These are phyloP conservation scores for Bovichtus diacanthus DNA, from an alignment of 2,797 vertebrate species.

Conservation along the genomic window DNA sequence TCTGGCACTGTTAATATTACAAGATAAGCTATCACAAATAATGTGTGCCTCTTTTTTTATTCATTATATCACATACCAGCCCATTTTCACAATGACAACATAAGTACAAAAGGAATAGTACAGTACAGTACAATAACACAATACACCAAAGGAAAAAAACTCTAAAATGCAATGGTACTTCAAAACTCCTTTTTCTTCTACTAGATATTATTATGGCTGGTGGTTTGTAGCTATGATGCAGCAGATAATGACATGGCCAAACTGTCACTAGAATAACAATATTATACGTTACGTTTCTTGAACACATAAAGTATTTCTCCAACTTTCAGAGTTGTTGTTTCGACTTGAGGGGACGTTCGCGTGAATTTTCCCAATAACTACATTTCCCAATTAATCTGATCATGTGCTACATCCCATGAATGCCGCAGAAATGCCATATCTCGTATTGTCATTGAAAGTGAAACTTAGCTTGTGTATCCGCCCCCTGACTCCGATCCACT, in stretches of 20 bases:
- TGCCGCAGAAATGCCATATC: too few relatives aligned
- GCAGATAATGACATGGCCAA: not conserved
- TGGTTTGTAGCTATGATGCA: not conserved
- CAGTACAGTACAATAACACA: not conserved
- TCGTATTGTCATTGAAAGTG: too few relatives aligned
- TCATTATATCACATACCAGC: too few relatives aligned
- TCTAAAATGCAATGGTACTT: not conserved
- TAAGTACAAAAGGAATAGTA: conserved; percentile 8
- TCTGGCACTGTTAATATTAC: conserved; percentile 41
- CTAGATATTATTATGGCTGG: not conserved
- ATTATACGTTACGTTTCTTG: not conserved
- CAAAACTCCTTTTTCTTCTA: conserved; percentile 7
- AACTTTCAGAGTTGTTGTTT: too few relatives aligned
- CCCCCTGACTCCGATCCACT: too few relatives aligned
- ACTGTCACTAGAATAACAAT: not conserved
- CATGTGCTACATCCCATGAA: too few relatives aligned
- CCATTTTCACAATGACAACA: too few relatives aligned
- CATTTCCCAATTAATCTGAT: too few relatives aligned
- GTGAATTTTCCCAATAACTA: too few relatives aligned
- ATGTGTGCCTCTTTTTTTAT: conserved; percentile 29
- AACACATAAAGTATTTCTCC: not conserved
- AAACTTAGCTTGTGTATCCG: too few relatives aligned
- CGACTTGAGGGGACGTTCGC: too few relatives aligned
- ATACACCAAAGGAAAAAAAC: not conserved
- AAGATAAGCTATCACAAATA: conserved; percentile 48